A percentile compares a stretch with the other conserved stretches of the same genome.
phyloP scores from a whole-genome alignment of 2,888 invertebrate species.

The Sinelater perroti region DNA sequence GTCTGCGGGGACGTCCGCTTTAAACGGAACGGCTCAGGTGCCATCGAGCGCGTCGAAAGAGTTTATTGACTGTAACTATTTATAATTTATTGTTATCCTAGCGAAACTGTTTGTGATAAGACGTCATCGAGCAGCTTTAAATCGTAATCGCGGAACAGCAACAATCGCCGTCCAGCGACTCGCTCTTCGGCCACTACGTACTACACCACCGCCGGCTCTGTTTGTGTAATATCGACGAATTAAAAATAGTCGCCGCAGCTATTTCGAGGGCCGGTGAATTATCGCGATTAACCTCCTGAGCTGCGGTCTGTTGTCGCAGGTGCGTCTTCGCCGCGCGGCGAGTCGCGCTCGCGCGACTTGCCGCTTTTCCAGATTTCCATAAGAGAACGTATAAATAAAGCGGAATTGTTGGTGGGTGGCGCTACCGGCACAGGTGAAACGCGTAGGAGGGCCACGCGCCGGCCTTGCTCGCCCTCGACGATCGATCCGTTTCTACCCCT shows the following conservation, averaged over 20 bases:
- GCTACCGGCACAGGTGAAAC: slow-evolving; percentile 54
- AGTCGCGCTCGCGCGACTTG: too few species aligned
- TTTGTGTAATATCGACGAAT: slow-evolving; percentile 28
- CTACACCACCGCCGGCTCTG: background rate
- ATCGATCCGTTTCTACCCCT: slow-evolving; percentile 57
- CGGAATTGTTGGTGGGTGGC: slow-evolving; percentile 35
- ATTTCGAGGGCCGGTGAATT: slow-evolving; percentile 30
- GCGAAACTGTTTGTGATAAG: background rate
- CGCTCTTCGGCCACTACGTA: background rate
- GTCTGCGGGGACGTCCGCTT: too few species aligned
- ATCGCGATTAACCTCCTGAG: slow-evolving; percentile 15
- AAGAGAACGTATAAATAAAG: slow-evolving; percentile 26
- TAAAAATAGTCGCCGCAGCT: slow-evolving; percentile 32
- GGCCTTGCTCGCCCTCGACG: slow-evolving; percentile 59
- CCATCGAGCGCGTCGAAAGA: too few species aligned
- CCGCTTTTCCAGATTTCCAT: too few species aligned
- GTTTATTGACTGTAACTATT: background rate
- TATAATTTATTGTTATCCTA: slow-evolving; percentile 3
- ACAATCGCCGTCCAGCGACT: background rate
- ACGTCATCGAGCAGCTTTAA: background rate
- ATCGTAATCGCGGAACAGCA: background rate
- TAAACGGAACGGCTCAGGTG: too few species aligned
- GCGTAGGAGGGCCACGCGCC: slow-evolving; percentile 60
- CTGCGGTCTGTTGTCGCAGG: background rate
- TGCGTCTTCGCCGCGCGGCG: too few species aligned